Conservation (phyloP, 2,797 vertebrate species). For the Cossypha heuglini region DNA sequence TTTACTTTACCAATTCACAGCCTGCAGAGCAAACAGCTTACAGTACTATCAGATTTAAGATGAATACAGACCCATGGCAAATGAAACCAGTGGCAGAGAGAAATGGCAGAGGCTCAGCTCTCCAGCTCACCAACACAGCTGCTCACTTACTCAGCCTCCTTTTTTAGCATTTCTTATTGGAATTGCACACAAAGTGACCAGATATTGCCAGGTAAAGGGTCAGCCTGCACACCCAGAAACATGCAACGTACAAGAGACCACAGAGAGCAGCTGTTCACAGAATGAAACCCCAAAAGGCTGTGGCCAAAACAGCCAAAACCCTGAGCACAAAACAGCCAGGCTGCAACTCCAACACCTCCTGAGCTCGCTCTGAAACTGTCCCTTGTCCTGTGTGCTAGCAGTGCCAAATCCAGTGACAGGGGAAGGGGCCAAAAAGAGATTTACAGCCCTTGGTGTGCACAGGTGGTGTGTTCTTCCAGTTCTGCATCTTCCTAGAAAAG, state of each 20-base stretch:
- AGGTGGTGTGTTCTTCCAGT: neutral
- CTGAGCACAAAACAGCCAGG: neutral
- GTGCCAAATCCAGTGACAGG: neutral
- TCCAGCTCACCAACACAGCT: neutral
- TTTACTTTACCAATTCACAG: constrained; percentile 34
- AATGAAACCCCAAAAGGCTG: neutral
- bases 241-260: neutral
- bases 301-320: neutral
- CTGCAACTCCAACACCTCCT: neutral
- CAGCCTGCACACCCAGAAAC: neutral
- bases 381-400: neutral
- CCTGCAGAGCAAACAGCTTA: neutral
- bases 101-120: neutral
- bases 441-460: rapidly evolving
- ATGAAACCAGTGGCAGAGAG: neutral
- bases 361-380: rapidly evolving
- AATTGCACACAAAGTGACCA: neutral
- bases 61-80: neutral
- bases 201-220: neutral
- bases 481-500: neutral
- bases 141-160: neutral
- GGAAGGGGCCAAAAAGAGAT: neutral
- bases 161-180: neutral
- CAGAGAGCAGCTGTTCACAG: neutral
- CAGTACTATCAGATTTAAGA: neutral